Base-by-base conservation (phyloP, 37 sponge, comb jelly and placozoan species). In the Halisarca cf. caerulea region DNA sequence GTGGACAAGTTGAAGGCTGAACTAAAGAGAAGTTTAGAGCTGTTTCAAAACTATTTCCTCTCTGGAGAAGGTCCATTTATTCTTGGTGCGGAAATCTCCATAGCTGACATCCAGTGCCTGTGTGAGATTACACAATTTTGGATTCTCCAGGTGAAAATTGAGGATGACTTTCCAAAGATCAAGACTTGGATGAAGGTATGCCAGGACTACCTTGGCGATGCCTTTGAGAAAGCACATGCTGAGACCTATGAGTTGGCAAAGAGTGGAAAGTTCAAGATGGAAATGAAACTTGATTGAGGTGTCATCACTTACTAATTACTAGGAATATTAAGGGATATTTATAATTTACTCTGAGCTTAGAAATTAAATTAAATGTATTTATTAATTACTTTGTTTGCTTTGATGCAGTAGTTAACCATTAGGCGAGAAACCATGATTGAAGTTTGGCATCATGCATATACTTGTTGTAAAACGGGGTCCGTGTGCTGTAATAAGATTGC, bases 121-220 rank as follows among this genome's bases (percentile, higher is more conserved):
- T 27, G 79, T 45, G 79, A 78, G 53, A 45, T 78, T 9, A 78
- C 79, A 9, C 79, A 78, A 41, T 78, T 38, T n/a, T 78, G 79
- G 79, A 78, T 78, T 2, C 3, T 40, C 3, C 53, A 27, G 39
- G 7, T n/a, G 20, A 11, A 39, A 2, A n/a, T 41, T 20, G 53
- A 78, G 30, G 53, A 40, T 42, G 24, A 40, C 51, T 41, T 28
- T 40, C 44, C 79, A 25, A 42, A 39, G 20, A 3, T 78, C 3
- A 78, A 78, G 51, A 17, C 24, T 28, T 78, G 79, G 79, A 40
- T 43, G 53, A 40, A 78, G 51, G 25, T 23, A 17, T 78, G 79
- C 15, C 64, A 62, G 64, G 30, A 62, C 30, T 62, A 20, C 15
- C 64, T 62, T 20, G 64, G 64, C 7, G 64, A 62, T 62, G 64